Conservation (phyloP, 1,140 invertebrate species). For the Tetramorium parvispinum region DNA sequence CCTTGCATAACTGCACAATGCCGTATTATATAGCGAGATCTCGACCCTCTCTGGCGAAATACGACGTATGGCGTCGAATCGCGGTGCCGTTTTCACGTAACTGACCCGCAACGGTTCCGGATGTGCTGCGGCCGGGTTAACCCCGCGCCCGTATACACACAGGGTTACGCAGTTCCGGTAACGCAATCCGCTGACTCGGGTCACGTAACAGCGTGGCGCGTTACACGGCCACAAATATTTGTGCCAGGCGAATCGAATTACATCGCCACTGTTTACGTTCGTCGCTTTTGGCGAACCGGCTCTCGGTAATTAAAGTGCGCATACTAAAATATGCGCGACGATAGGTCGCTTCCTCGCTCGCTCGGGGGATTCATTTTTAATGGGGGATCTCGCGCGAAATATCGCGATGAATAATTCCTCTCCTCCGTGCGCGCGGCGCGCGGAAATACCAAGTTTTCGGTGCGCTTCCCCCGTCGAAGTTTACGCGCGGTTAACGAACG, state of each 20-base stretch:
- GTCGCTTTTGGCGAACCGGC: constrained; percentile 24
- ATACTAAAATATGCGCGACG: constrained; percentile 52
- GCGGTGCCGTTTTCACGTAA: constrained; percentile 66
- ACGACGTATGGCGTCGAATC: not conserved
- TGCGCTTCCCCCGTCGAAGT: constrained; percentile 23
- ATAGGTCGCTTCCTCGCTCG: constrained; percentile 22
- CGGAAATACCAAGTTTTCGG: constrained; percentile 48
- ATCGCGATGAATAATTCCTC: constrained; percentile 56
- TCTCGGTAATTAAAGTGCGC: constrained; percentile 68
- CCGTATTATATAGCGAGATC: constrained; percentile 22
- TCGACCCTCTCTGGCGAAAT: constrained; percentile 27
- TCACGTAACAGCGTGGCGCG: constrained; percentile 57
- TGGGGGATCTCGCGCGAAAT: constrained; percentile 42
- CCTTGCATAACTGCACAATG: constrained; percentile 43
- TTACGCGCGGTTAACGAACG: constrained; percentile 49
- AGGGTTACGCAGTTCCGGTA: constrained; percentile 62
- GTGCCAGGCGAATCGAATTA: constrained; percentile 71
- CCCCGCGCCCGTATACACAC: constrained; percentile 20
- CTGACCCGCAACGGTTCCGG: constrained; percentile 66
- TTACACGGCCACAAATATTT: constrained; percentile 74
- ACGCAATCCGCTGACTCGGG: constrained; percentile 51
- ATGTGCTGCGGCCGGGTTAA: constrained; percentile 52
- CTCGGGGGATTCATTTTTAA: constrained; percentile 43
- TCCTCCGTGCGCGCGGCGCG: not conserved
- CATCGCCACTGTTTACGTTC: constrained; percentile 66